Evolutionary conservation across 2,797 vertebrate genomes (phyloP).

Genomic region (Rhinophrynus dorsalis): DNA sequence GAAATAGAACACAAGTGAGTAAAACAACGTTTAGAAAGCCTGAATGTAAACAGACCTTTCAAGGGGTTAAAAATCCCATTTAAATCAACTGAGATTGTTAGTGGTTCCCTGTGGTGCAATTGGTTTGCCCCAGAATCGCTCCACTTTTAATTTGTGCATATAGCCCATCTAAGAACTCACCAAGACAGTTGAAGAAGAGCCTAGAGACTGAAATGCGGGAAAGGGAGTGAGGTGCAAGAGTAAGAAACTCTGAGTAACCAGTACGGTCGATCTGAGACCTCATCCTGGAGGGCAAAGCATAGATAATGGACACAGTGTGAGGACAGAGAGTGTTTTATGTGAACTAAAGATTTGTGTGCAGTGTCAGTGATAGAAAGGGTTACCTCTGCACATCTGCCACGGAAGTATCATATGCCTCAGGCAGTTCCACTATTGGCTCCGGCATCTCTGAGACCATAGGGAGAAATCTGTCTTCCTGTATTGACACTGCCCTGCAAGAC

Average conservation of each 20-base stretch:
- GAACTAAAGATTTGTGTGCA: no score
- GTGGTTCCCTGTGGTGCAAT: no score
- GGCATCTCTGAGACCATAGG: constrained; percentile 67
- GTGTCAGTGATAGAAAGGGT: not conserved
- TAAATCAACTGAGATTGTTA: no score
- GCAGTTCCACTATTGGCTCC: constrained; percentile 70
- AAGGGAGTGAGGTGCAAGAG: constrained; percentile 66
- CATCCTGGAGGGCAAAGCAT: constrained; percentile 27
- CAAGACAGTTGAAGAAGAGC: constrained; percentile 68
- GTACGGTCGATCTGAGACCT: constrained; percentile 54
- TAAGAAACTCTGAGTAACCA: constrained; percentile 62
- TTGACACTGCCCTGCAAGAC: constrained; percentile 49
- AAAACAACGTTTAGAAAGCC: no score
- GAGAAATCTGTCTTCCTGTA: constrained; percentile 47
- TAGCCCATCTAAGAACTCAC: no score
- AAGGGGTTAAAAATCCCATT: no score
- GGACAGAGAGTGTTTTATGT: no score
- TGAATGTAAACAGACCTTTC: no score
- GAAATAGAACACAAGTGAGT: no score
- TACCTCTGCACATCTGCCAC: constrained; percentile 65
- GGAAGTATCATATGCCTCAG: constrained; percentile 57
- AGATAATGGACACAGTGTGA: no score
- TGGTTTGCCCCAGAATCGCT: no score
- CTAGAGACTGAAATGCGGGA: constrained; percentile 65
- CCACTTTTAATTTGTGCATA: no score